These are phyloP conservation scores for Zygaena filipendulae DNA, from an alignment of 2,888 invertebrate genomes.

Conservation along the genomic window DNA sequence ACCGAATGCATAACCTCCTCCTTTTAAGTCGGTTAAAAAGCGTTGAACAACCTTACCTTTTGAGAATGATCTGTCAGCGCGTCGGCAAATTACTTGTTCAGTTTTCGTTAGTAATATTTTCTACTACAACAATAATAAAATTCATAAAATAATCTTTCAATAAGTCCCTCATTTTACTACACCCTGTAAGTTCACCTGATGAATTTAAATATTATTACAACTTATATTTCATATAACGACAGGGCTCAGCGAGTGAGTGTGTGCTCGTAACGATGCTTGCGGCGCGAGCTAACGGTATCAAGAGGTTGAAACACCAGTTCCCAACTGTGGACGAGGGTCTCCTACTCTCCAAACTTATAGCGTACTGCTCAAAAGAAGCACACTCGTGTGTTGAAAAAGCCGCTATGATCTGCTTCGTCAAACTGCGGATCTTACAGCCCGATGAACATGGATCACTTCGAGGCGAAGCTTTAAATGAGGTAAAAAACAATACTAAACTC, in stretches of 20 bases:
- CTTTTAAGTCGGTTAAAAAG: no score
- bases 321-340: slow-evolving; percentile 91
- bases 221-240: no score
- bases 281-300: slow-evolving; percentile 89
- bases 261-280: slow-evolving; percentile 92
- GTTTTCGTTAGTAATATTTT: no score
- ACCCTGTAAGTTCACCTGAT: no score
- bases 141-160: no score
- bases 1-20: no score
- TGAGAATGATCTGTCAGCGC: no score
- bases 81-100: no score
- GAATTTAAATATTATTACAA: no score
- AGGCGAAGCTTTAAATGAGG: slow-evolving; percentile 83
- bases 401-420: slow-evolving; percentile 94
- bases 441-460: slow-evolving; percentile 85
- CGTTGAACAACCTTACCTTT: no score
- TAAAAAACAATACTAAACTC: slow-evolving; percentile 32
- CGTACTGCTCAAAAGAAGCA: slow-evolving; percentile 90
- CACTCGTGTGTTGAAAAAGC: slow-evolving; percentile 95
- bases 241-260: slow-evolving; percentile 97
- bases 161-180: no score
- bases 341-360: slow-evolving; percentile 91
- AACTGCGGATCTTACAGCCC: slow-evolving; percentile 87
- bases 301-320: slow-evolving; percentile 84
- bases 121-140: no score